Base-by-base conservation (phyloP, 2,888 invertebrate genomes). In the Drosophila greeni region DNA sequence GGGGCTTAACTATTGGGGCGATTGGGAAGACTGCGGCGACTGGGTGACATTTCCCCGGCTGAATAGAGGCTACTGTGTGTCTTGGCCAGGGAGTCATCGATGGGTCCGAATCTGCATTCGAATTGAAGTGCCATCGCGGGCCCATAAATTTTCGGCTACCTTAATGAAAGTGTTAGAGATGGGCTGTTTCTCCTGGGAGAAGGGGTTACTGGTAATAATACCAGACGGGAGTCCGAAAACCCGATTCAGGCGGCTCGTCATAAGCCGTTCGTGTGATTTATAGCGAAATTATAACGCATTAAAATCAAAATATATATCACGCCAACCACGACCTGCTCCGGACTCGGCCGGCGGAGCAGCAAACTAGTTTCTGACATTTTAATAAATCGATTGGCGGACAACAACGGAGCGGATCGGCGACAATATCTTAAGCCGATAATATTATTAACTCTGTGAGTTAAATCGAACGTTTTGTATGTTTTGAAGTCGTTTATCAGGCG, bases 301-400 rank as follows among this genome's bases (percentile, higher is more conserved):
- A 84, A 82, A 76, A 85, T 85, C 85, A 75, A 81, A 83, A 85
- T 83, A 79, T 69, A 68, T 68, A 68, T 62, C 57, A 52, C 47
- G 83, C 70, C 69, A 64, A 65, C 24, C 42, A 33, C 20, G 61
- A 34, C 45, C 47, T 14, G 12, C 29, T 8, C 29, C 18, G 45
- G 33, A 48, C 47, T 26, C 33, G 18, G 61, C 45, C 53, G 42
- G 51, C 64, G 81, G 68, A 75, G 69, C 64, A 60, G 52, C 68
- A 72, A 77, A 82, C 81, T 81, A 76, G 85, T 84, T 85, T 84
- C 45, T 75, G 85, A 82, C 84, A 75, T 81, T 81, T 85, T 85
- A 84, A 84, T 85, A 84, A 85, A 84, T 84, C 80, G 83, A 67
- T 66, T 53, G 74, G 48, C 59, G 45, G 64, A 79, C 77, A 81